Base-by-base conservation (phyloP, 2,888 invertebrate species). In the Chrysolina americana region DNA sequence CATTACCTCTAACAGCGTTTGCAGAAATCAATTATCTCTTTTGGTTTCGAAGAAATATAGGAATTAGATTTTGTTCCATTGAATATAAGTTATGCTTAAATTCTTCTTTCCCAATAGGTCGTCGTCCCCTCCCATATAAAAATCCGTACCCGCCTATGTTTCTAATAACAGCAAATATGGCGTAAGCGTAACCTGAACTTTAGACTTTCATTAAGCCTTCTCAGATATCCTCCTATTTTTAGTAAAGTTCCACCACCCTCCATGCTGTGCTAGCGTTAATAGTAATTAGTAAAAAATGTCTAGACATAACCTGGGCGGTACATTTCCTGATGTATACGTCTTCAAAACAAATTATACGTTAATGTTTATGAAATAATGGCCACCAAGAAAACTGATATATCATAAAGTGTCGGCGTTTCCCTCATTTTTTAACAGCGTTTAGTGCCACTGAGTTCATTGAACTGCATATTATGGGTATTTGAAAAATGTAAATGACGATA, bases 231-330 rank as follows among this genome's bases (percentile, higher is more conserved):
- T 23, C 48, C 66, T 66, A 66, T 66, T 66, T 66, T 66, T 50
- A 50, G 48, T 48, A 19, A 66, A 66, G 13, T 48, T 50, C 66
- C 50, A 50, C 66, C 66, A 66, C 66, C 66, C 66, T 66, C 28
- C 78, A 74, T 75, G 76, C 68, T 72, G 65, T 17, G 4, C 17
- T 68, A 62, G 36, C 64, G 70, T 79, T 78, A 73, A 70, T 68
- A 72, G 75, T 76, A 79, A 80, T 80, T 80, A 77, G 77, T 74
- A 77, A 79, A 79, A n/a, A 79, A 78, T 72, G 80, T 80, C 79
- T 79, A 78, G 76, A 76, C 76, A 76, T 72, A 77, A 68, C 68
- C 70, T 73, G 76, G 76, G 74, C 77, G 76, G 72, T 75, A 62
- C 62, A 44, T 68, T 65, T 65, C 70, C 70, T 72, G 70, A 72